These are phyloP conservation scores for Stenoptilia bipunctidactyla DNA, from an alignment of 2,888 invertebrate genomes.

Conservation along the genomic window DNA sequence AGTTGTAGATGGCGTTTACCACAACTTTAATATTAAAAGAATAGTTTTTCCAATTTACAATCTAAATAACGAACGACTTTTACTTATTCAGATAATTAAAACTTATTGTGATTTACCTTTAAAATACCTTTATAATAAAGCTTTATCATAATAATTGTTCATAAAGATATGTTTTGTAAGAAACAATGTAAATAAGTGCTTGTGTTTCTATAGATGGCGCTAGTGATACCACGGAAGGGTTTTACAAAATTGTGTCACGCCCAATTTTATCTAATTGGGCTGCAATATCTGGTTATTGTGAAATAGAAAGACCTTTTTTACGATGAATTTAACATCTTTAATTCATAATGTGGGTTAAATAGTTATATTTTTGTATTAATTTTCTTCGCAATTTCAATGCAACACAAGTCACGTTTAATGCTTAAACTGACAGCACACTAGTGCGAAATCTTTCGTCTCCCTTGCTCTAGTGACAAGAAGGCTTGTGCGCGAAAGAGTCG, in stretches of 20 bases:
- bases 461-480: background rate
- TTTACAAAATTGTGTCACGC: constrained; percentile 34
- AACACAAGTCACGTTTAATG: background rate
- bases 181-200: no score
- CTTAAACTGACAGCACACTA: no score
- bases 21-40: no score
- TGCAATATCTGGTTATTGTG: constrained; percentile 45
- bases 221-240: constrained; percentile 21
- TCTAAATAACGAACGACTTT: no score
- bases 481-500: background rate
- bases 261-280: constrained; percentile 41
- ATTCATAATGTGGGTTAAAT: background rate
- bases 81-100: no score
- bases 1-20: no score
- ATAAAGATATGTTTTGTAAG: no score
- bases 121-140: no score
- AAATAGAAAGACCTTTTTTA: constrained; percentile 47
- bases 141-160: no score
- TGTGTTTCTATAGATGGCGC: constrained; percentile 57
- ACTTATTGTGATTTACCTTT: no score
- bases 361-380: background rate
- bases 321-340: background rate
- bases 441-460: background rate
- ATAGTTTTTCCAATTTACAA: no score
- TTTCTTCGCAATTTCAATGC: background rate